Percentiles rank a stretch among this genome's conserved stretches.
phyloP scores from a whole-genome alignment of 2,113 vertebrate species.

The Phalacrocorax pelagicus region DNA sequence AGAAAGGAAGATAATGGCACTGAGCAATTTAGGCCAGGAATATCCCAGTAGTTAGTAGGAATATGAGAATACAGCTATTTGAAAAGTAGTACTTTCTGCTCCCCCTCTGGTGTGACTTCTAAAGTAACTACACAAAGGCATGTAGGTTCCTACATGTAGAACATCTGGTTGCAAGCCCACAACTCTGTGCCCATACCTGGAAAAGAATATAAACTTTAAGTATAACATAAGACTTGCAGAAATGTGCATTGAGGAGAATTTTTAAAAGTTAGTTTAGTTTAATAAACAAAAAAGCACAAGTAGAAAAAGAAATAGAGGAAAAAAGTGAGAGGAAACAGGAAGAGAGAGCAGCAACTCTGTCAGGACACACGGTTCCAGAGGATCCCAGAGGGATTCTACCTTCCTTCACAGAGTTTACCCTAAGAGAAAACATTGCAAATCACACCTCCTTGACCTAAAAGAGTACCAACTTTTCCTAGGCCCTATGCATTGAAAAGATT shows the following conservation, averaged over 20 bases:
- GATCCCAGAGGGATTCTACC: neutral
- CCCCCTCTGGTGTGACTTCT: neutral
- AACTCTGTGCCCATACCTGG: too few relatives aligned
- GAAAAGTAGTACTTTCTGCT: neutral
- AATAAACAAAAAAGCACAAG: neutral
- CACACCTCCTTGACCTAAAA: neutral
- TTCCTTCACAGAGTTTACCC: neutral
- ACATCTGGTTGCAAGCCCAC: rapidly evolving
- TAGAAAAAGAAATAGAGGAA: neutral
- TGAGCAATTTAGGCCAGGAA: neutral
- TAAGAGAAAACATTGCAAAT: neutral
- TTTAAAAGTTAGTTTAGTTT: neutral
- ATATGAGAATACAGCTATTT: neutral
- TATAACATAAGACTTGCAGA: neutral
- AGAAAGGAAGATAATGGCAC: neutral
- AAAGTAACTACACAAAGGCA: neutral
- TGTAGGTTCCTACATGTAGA: too few relatives aligned
- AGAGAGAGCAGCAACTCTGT: neutral
- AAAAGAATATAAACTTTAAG: neutral
- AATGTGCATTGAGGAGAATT: neutral
- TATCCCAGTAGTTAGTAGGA: neutral
- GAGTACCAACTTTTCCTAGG: neutral
- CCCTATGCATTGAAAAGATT: neutral
- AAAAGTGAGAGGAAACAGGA: neutral
- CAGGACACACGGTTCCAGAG: neutral